Evolutionary conservation across 37 sponge, comb jelly and placozoan genomes (phyloP).

Genomic region (Aplysina aerophoba): DNA sequence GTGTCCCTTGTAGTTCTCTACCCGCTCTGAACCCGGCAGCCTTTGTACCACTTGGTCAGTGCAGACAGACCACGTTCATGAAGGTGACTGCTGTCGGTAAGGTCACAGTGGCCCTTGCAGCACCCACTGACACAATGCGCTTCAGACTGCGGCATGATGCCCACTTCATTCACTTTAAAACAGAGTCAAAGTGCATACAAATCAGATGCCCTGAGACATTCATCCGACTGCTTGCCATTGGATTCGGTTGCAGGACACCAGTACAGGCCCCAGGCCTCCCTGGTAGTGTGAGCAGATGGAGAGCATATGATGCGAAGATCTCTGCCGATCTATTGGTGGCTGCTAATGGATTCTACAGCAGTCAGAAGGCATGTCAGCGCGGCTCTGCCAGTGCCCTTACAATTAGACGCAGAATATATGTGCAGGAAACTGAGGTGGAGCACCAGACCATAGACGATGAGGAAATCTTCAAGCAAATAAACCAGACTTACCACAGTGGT

Average conservation of each 20-base stretch:
- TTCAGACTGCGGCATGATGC: too few relatives aligned
- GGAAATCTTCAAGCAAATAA: neutral
- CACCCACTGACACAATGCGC: too few relatives aligned
- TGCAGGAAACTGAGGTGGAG: neutral
- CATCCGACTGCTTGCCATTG: too few relatives aligned
- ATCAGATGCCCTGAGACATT: too few relatives aligned
- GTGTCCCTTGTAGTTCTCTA: neutral
- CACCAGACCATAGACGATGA: neutral
- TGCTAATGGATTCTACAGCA: neutral
- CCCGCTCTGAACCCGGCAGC: neutral
- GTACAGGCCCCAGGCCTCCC: too few relatives aligned
- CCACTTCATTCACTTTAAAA: too few relatives aligned
- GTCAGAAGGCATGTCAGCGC: neutral
- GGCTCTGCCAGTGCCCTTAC: neutral
- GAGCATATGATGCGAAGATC: too few relatives aligned
- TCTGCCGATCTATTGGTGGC: neutral
- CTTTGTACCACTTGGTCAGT: neutral
- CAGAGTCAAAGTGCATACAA: too few relatives aligned
- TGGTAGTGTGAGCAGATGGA: too few relatives aligned
- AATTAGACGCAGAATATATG: neutral
- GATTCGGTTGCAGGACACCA: too few relatives aligned
- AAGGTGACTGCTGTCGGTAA: neutral
- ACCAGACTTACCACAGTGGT: neutral
- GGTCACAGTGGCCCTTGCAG: neutral
- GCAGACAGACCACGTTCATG: neutral